Conservation (phyloP, 2,113 vertebrate species). For the Psammodynastes pulverulentus region DNA sequence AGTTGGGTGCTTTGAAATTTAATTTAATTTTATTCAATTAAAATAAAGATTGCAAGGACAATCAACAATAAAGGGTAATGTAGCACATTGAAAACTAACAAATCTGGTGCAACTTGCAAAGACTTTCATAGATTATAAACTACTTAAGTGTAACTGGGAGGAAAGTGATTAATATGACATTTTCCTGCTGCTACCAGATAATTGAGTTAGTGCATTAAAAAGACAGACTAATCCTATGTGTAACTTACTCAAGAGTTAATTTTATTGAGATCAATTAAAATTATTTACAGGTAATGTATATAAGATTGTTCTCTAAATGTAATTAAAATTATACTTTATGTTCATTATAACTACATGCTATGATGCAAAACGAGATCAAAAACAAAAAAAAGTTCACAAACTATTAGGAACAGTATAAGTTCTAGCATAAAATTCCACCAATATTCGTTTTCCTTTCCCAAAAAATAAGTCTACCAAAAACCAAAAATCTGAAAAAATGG, state of each 20-base stretch:
- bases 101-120: not conserved
- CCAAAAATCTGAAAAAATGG: not conserved
- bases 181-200: slow-evolving; percentile 38
- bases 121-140: not conserved
- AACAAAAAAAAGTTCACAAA: not conserved
- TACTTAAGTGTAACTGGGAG: slow-evolving; percentile 34
- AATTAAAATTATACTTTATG: slow-evolving; percentile 33
- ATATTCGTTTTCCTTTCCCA: not conserved
- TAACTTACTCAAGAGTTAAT: not conserved
- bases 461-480: not conserved
- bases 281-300: not conserved
- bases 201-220: slow-evolving; percentile 37
- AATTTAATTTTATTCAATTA: not conserved
- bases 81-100: not conserved
- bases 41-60: not conserved
- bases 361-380: not conserved
- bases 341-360: slow-evolving; percentile 24
- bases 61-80: not conserved
- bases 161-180: slow-evolving; percentile 60
- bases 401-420: not conserved
- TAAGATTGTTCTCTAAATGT: slow-evolving; percentile 2
- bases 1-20: not conserved
- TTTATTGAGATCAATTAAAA: not conserved
- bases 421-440: not conserved
- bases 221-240: not conserved